Conservation (phyloP, 2,888 invertebrate genomes). For the Andrena fulva region DNA sequence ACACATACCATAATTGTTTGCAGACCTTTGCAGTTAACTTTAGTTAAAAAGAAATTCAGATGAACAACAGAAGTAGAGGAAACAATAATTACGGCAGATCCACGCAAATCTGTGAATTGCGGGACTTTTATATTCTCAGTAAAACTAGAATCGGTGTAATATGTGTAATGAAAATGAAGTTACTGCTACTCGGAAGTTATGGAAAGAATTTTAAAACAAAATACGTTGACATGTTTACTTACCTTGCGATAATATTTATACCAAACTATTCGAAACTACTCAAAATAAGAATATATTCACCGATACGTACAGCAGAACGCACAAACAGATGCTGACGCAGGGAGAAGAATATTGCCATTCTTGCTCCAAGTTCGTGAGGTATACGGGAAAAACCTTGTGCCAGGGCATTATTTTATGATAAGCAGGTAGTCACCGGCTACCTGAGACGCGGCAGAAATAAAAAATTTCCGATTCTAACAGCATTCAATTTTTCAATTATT, state of each 20-base stretch:
- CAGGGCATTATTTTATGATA: not conserved
- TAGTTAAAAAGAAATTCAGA: not conserved
- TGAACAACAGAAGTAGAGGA: not conserved
- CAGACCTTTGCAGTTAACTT: not conserved
- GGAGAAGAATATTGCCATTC: not conserved
- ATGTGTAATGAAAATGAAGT: not conserved
- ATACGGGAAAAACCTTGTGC: not conserved
- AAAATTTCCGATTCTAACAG: not conserved
- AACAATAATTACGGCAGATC: not conserved
- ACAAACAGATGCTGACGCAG: not conserved
- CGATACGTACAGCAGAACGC: not conserved
- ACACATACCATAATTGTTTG: no score
- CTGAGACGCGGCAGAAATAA: not conserved
- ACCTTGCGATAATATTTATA: not conserved
- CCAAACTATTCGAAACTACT: not conserved
- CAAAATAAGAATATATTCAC: not conserved
- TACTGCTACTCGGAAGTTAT: not conserved
- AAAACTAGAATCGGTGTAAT: not conserved
- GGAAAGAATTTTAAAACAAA: not conserved
- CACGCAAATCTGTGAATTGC: not conserved
- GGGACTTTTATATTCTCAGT: not conserved
- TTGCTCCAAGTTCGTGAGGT: not conserved
- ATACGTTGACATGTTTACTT: not conserved
- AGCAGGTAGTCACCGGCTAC: not conserved
- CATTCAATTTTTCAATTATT: not conserved